Evolutionary conservation across 2,113 vertebrate species (phyloP).

Genomic region (Ammospiza nelsoni): DNA sequence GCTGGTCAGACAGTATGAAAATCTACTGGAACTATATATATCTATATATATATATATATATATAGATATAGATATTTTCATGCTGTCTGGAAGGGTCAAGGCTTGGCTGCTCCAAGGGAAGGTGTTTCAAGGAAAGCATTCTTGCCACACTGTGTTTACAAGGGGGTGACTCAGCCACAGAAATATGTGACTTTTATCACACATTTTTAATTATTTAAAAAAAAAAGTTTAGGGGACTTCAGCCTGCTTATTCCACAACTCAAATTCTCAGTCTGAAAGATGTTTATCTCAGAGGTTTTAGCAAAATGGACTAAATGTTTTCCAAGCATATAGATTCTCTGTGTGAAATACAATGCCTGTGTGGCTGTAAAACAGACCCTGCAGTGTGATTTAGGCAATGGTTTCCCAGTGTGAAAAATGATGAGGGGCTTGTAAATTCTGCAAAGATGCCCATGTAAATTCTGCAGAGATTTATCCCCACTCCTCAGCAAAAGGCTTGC

Average conservation of each 20-base stretch:
- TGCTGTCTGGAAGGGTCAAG: conserved; percentile 18
- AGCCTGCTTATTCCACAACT: not conserved
- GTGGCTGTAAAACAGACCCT: not conserved
- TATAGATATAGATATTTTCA: not conserved
- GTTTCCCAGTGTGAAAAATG: not conserved
- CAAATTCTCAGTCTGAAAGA: not conserved
- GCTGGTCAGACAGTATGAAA: not conserved
- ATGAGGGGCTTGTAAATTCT: not conserved
- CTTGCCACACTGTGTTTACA: not conserved
- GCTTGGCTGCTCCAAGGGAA: not conserved
- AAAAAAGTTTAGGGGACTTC: not conserved
- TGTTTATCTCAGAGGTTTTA: not conserved
- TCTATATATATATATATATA: not conserved
- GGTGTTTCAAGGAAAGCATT: conserved; percentile 29
- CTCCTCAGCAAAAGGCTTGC: not conserved
- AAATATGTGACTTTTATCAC: conserved; percentile 11
- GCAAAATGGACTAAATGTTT: not conserved
- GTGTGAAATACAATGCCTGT: not conserved
- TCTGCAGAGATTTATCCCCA: not conserved
- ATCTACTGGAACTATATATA: not conserved
- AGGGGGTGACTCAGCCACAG: not conserved
- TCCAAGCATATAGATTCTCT: not conserved
- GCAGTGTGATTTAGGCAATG: not conserved
- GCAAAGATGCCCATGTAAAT: not conserved
- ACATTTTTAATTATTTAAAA: not conserved